Evolutionary conservation across 1,140 invertebrate species (phyloP).

Genomic region (Hyphantria cunea): DNA sequence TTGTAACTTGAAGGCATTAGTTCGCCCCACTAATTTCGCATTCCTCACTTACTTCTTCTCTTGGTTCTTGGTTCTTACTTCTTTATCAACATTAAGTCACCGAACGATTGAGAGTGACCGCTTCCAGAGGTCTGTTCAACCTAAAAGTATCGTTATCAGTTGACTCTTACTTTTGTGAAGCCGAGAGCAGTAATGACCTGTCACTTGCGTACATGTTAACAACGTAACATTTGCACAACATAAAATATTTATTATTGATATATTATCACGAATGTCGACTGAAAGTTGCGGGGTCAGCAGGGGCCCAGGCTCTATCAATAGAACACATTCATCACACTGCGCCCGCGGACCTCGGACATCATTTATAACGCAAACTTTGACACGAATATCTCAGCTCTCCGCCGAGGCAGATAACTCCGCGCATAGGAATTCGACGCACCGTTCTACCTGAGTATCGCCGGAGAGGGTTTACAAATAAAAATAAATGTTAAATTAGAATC

Average conservation of each 20-base stretch:
- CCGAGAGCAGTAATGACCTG: too few relatives aligned
- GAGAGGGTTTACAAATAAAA: not conserved
- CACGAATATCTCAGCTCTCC: not conserved
- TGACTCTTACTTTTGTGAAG: too few relatives aligned
- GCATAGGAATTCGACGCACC: not conserved
- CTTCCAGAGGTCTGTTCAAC: too few relatives aligned
- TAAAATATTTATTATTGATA: not conserved
- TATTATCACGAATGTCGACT: not conserved
- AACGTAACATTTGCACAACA: not conserved
- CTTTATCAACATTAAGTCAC: too few relatives aligned
- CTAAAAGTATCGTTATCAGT: too few relatives aligned
- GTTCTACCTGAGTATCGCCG: not conserved
- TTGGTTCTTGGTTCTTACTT: too few relatives aligned
- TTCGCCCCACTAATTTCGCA: too few relatives aligned
- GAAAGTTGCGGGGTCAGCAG: not conserved
- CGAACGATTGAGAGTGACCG: too few relatives aligned
- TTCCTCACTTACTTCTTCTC: too few relatives aligned
- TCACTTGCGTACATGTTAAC: too few relatives aligned
- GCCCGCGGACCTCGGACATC: not conserved
- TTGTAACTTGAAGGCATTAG: too few relatives aligned
- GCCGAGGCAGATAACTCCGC: not conserved
- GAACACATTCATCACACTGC: not conserved
- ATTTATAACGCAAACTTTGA: not conserved
- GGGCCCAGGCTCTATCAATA: not conserved
- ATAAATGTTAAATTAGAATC: not conserved